A percentile compares a stretch with the other conserved stretches of the same genome.
Conservation (phyloP, 2,888 invertebrate species). For the Drosophila siamana region DNA sequence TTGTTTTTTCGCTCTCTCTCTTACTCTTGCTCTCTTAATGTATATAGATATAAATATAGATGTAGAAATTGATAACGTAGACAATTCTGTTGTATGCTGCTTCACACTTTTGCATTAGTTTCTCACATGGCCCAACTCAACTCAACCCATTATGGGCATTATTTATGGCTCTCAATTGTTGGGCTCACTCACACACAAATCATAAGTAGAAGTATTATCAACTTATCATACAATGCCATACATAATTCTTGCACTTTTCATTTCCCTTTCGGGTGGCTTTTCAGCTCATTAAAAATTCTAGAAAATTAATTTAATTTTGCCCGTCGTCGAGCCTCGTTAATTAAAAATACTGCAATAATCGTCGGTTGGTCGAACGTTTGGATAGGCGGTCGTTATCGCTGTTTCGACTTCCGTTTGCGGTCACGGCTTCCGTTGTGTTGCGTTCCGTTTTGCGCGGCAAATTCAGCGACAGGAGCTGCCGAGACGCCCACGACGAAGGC, state of each 20-base stretch:
- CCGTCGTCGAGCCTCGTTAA: constrained; percentile 64
- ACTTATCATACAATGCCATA: constrained; percentile 75
- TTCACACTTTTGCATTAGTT: constrained; percentile 69
- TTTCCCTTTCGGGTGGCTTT: constrained; percentile 52
- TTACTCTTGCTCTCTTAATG: constrained; percentile 6
- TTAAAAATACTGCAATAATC: constrained; percentile 70
- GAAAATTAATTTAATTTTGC: constrained; percentile 60
- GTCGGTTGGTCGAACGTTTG: constrained; percentile 44
- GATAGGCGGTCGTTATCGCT: constrained; percentile 54
- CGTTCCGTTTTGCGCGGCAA: constrained; percentile 33
- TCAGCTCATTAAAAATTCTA: constrained; percentile 74
- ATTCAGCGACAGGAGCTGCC: constrained; percentile 71
- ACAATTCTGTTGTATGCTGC: constrained; percentile 50
- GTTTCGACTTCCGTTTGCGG: constrained; percentile 26
- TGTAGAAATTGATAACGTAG: constrained; percentile 56
- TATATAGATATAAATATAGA: constrained; percentile 53
- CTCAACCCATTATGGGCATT: constrained; percentile 76
- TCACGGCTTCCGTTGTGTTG: constrained; percentile 16
- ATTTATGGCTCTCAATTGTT: constrained; percentile 77
- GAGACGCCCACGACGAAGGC: constrained; percentile 50
- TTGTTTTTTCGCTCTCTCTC: constrained; percentile 9
- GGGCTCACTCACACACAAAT: constrained; percentile 75
- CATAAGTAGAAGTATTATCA: constrained; percentile 62
- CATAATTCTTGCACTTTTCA: constrained; percentile 74
- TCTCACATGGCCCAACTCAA: constrained; percentile 72